A percentile compares a stretch with the other conserved stretches of the same genome.
These are phyloP conservation scores for Leptinotarsa juncta DNA, from an alignment of 2,888 invertebrate species.

Conservation along the genomic window DNA sequence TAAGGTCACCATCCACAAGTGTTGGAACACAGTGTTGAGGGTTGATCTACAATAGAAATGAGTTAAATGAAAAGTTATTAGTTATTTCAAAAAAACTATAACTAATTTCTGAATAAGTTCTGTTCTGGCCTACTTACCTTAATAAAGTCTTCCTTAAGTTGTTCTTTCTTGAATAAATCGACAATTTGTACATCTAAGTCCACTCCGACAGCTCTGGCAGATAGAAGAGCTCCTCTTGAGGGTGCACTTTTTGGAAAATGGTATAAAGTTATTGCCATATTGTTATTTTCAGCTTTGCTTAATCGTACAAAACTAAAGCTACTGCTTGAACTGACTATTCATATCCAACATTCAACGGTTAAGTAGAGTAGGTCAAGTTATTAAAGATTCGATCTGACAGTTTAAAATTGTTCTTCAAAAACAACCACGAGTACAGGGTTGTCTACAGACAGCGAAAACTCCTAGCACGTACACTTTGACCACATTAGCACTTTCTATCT, in stretches of 20 bases:
- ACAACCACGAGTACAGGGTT: too few species aligned
- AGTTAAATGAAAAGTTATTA: background rate
- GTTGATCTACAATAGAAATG: constrained; percentile 68
- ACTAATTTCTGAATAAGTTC: too few species aligned
- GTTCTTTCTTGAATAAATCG: constrained; percentile 72
- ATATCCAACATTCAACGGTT: too few species aligned
- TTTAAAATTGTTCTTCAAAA: too few species aligned
- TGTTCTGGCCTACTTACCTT: constrained; percentile 54
- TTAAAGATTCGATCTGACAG: too few species aligned
- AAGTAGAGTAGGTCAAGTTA: too few species aligned
- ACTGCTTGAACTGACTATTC: too few species aligned
- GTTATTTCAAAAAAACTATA: background rate
- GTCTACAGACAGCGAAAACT: too few species aligned
- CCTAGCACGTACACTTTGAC: too few species aligned
- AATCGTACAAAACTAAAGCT: too few species aligned
- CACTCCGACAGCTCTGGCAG: constrained; percentile 71
- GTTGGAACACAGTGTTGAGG: constrained; percentile 78
- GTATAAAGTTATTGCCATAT: constrained; percentile 69
- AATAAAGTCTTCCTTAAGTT: constrained; percentile 69
- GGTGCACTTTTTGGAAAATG: constrained; percentile 74
- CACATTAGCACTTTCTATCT: too few species aligned
- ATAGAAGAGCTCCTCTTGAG: constrained; percentile 72
- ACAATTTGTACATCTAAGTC: constrained; percentile 69
- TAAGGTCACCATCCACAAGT: constrained; percentile 74
- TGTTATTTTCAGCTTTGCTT: background rate